Base-by-base conservation (phyloP, 2,797 vertebrate genomes). In the Manis pentadactyla region DNA sequence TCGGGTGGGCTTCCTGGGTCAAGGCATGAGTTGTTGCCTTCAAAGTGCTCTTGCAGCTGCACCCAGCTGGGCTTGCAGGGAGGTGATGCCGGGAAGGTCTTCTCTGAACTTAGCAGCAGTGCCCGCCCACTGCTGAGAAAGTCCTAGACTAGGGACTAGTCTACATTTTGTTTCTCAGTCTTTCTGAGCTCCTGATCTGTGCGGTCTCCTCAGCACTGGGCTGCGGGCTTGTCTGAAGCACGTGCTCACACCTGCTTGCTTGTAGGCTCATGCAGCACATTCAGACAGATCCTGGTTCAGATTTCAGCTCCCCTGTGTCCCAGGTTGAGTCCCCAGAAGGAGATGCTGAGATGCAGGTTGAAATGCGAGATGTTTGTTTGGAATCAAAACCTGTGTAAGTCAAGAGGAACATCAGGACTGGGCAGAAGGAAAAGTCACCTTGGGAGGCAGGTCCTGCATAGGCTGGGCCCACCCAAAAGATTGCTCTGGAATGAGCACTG, bases 91-190 rank as follows among this genome's bases (percentile, higher is more conserved):
- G 4, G 79, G 94, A 91, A 96, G 87, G 39, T 81, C 95, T 84
- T 63, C 75, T 95, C 89, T 95, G 97, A 97, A 95, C 87, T 94
- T 73, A 89, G 74, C 83, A 51, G 68, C 59, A 12, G 19, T 2
- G 55, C 75, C 55, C 39, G 94, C 95, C 93, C 1, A 7, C 86
- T 88, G 95, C 39, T 93, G 11, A 78, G 88, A 94, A 95, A 92
- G 89, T 14, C 75, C 18, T 34, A 27, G 66, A 42, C 10, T 46
- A 1, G 29, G 81, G 42, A 79, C 77, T 39, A 34, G 39, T 29
- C 69, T 87, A 42, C 23, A n/a, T 92, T 75, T 82, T 74, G 23
- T 78, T 37, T 95, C 57, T 93, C 49, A 2, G 0, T n/a, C 46
- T 73, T 75, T 74, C 5, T 0, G 5, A 77, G 27, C 27, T 73